Base-by-base conservation (phyloP, 2,888 invertebrate genomes). In the Pardosa pseudoannulata region DNA sequence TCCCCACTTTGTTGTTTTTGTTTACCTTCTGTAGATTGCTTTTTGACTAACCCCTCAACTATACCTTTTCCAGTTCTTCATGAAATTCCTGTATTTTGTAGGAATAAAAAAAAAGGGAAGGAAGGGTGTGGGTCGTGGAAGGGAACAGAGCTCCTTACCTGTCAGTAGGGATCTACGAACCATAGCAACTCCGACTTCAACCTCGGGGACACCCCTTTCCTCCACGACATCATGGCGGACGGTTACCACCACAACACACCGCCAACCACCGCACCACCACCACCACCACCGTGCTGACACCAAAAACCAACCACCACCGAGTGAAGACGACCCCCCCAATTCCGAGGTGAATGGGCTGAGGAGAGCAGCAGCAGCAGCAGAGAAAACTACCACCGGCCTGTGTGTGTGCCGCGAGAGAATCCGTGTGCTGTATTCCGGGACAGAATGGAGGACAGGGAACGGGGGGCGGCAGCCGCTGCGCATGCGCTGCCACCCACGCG, bases 141-240 rank as follows among this genome's bases (percentile, higher is more conserved):
- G n/a, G n/a, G 2, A 16, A 9, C 2, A 46, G 16, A 46, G 5
- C 46, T 46, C 2, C 56, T 11, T 19, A 56, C 56, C 56, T 56
- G 56, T 56, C 56, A 56, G 23, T 23, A 11, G 23, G 56, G 56
- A 56, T 56, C 23, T 56, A 5, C 56, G 23, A 23, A 56, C 56
- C 56, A 56, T 56, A 56, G 1, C 23, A 56, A 11, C 56, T 2
- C 23, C 56, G 56, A 19, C 23, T 11, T 56, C 23, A 11, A 11
- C 11, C 1, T 23, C 1, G 1, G 11, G 19, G 56, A 11, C 5
- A 11, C 23, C 56, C 56, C 11, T 56, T 56, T 56, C 23, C 23
- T 23, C 56, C 56, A 23, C 56, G 56, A 23, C 23, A 56, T 56
- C 56, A 56, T 56, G 56, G 56, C 56, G 56, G 56, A 23, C 23